Conservation (phyloP, 2,888 invertebrate species). For the Orchesella flavescens region DNA sequence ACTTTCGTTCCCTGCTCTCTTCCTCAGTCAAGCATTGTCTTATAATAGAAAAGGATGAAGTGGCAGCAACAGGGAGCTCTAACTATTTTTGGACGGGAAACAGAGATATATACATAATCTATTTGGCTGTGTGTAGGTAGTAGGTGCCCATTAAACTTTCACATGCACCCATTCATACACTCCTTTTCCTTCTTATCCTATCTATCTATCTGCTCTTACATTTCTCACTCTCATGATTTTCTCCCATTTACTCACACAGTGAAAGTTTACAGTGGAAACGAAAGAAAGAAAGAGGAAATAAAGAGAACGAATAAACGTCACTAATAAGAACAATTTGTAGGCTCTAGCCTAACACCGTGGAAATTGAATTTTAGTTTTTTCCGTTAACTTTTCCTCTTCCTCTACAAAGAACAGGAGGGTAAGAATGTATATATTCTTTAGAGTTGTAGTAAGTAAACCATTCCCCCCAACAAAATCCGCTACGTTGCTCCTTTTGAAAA, state of each 20-base stretch:
- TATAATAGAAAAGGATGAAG: constrained; percentile 34
- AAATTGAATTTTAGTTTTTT: constrained; percentile 56
- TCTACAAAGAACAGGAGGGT: neutral
- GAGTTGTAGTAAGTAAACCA: neutral
- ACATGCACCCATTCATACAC: constrained; percentile 13
- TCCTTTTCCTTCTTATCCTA: neutral
- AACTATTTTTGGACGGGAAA: neutral
- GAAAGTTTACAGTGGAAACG: constrained; percentile 20
- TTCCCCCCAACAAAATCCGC: neutral
- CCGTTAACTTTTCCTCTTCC: constrained; percentile 10
- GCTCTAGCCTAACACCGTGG: constrained; percentile 53
- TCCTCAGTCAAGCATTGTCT: constrained; percentile 34
- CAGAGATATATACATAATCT: neutral
- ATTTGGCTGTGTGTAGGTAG: neutral
- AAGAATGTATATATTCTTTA: neutral
- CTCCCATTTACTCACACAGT: constrained; percentile 4
- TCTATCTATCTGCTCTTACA: constrained; percentile 6
- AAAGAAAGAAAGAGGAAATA: constrained; percentile 51
- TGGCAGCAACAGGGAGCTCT: constrained; percentile 51
- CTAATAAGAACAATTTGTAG: constrained; percentile 63
- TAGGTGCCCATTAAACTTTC: constrained; percentile 36
- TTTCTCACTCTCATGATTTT: constrained; percentile 33
- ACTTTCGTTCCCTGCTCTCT: constrained; percentile 14
- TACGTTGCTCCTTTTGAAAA: neutral
- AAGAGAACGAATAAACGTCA: constrained; percentile 59